Base-by-base conservation (phyloP, 37 sponge, comb jelly and placozoan genomes). In the Hexactinellida sp. region DNA sequence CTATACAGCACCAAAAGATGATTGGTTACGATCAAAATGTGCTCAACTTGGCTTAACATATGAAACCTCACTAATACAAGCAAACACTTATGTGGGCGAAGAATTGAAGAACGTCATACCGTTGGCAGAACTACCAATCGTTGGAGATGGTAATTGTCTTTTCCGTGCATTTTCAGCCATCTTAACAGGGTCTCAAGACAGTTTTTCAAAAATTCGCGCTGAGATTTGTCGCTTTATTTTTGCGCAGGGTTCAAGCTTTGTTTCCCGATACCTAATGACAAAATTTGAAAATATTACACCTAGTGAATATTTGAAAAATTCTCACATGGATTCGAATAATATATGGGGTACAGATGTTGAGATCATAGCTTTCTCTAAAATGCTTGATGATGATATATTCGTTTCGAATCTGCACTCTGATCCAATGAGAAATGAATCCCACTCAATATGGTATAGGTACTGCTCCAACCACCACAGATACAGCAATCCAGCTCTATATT, bases 311-410 rank as follows among this genome's bases (percentile, higher is more conserved):
- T 63, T 63, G 76, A 63, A 63, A 63, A 63, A 63, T 23, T 63
- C 76, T 63, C 25, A 63, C 21, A 63, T 63, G 34, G 28, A 63
- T 63, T 32, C 76, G 34, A 23, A 63, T 63, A 28, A 23, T 1
- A 63, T 63, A 3, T 63, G 76, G 76, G 76, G 76, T 63, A 32
- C 76, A 63, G 76, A 63, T 63, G 76, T 63, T 23, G 76, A 63
- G 76, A 63, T 63, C 3, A 63, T 63, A 63, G 52, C 52, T 47
- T 47, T 47, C 16, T 47, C 52, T 47, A 47, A 47, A 16, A 47
- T 47, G 52, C 52, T 47, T 47, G 52, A 47, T 47, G 52, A 19
- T 47, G 52, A 47, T 16, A 47, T 47, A 19, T 47, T 47, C 16
- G 52, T 47, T 47, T 9, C 52, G 13, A 47, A 47, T 47, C 52